These are phyloP conservation scores for Volucella inflata DNA, from an alignment of 2,888 invertebrate species.

Conservation along the genomic window DNA sequence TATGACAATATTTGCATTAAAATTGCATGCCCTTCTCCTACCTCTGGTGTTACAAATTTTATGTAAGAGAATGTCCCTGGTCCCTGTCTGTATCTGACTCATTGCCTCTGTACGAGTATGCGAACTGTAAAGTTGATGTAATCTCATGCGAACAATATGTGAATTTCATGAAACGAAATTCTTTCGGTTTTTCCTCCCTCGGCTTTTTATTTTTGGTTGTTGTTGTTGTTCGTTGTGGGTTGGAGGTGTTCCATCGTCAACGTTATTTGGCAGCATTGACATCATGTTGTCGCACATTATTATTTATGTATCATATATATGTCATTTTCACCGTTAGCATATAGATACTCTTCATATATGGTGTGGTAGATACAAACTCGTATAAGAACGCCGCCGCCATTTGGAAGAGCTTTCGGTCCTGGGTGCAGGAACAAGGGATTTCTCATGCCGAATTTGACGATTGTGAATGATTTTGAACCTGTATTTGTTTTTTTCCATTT, in stretches of 20 bases:
- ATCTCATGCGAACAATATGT: slow-evolving; percentile 14
- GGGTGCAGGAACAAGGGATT: too few species aligned
- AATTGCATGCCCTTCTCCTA: slow-evolving; percentile 17
- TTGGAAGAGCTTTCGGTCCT: neutral
- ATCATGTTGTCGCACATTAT: slow-evolving; percentile 48
- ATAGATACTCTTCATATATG: slow-evolving; percentile 1
- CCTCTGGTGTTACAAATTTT: too few species aligned
- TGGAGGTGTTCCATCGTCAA: slow-evolving; percentile 26
- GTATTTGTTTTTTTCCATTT: slow-evolving; percentile 23
- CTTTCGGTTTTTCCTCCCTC: neutral
- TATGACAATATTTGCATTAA: slow-evolving; percentile 57
- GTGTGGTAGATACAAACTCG: neutral
- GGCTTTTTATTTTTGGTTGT: neutral
- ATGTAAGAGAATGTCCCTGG: too few species aligned
- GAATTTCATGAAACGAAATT: slow-evolving; percentile 42
- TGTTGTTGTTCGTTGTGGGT: neutral
- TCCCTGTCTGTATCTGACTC: too few species aligned
- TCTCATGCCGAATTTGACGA: neutral
- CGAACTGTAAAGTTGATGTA: slow-evolving; percentile 4
- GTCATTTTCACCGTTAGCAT: slow-evolving; percentile 43
- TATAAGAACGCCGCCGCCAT: neutral
- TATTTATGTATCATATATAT: slow-evolving; percentile 49
- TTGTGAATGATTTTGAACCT: slow-evolving; percentile 21
- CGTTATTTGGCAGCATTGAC: slow-evolving; percentile 49
- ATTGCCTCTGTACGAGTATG: neutral